phyloP scores from a whole-genome alignment of 2,113 vertebrate genomes.

The Mirounga angustirostris region DNA sequence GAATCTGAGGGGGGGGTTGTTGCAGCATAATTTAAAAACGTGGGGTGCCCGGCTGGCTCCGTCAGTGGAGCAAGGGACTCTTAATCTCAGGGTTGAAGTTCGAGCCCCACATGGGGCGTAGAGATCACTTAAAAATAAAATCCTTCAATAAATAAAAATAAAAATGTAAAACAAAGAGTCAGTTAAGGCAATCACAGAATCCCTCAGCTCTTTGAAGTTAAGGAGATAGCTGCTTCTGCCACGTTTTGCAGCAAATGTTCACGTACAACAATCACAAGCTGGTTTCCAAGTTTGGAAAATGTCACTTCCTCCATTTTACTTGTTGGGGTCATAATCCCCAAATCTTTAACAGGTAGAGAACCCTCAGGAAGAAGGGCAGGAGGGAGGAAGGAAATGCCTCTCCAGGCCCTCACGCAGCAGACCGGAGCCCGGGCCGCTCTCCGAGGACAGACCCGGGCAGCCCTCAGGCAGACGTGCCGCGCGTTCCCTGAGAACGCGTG shows the following conservation, averaged over 20 bases:
- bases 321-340: conserved; percentile 35
- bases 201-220: neutral
- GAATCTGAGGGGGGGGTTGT: neutral
- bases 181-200: conserved; percentile 11
- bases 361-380: neutral
- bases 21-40: neutral
- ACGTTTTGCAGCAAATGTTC: neutral
- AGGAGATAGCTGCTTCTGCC: neutral
- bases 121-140: neutral
- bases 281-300: rapidly evolving
- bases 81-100: neutral
- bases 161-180: neutral
- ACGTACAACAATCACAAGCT: neutral
- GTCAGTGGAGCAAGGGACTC: neutral
- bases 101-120: neutral
- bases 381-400: neutral
- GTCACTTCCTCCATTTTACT: neutral
- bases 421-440: neutral
- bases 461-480: rapidly evolving
- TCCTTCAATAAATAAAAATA: neutral
- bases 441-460: neutral
- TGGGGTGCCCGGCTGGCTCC: neutral
- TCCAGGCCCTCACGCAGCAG: neutral
- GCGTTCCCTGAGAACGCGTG: rapidly evolving
- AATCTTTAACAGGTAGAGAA: neutral